Percentiles rank a stretch among this genome's conserved stretches.
These are phyloP conservation scores for Drosophila niveifrons DNA, from an alignment of 2,888 invertebrate genomes.

Conservation along the genomic window DNA sequence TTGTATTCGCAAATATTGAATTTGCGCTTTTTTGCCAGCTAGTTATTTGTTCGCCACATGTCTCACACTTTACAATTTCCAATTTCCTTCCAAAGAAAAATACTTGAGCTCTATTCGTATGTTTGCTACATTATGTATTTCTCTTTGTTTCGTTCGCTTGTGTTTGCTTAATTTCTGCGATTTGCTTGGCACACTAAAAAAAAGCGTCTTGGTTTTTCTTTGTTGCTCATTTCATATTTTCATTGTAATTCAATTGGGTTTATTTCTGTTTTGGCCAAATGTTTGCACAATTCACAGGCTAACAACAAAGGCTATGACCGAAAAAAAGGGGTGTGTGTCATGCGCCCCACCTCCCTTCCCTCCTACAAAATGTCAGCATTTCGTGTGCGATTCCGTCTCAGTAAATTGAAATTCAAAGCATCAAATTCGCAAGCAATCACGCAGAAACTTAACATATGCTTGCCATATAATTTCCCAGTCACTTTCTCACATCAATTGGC, in stretches of 20 bases:
- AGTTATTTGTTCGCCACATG: constrained; percentile 52
- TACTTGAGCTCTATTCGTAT: constrained; percentile 28
- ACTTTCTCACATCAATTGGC: constrained; percentile 41
- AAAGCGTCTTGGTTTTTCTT: constrained; percentile 36
- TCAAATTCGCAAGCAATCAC: constrained; percentile 69
- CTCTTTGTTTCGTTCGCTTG: constrained; percentile 68
- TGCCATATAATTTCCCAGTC: constrained; percentile 61
- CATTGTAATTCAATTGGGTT: constrained; percentile 80
- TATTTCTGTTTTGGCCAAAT: constrained; percentile 58
- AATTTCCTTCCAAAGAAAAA: constrained; percentile 31
- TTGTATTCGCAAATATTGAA: constrained; percentile 76
- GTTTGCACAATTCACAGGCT: constrained; percentile 65
- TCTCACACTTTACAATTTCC: constrained; percentile 61
- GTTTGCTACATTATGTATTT: constrained; percentile 37
- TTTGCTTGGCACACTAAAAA: constrained; percentile 36
- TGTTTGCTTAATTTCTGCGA: constrained; percentile 72
- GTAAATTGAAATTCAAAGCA: constrained; percentile 77
- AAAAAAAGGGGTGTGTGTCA: constrained; percentile 60
- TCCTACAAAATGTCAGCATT: background rate
- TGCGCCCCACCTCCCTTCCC: constrained; percentile 2
- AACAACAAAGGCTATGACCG: constrained; percentile 33
- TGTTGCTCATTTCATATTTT: constrained; percentile 72
- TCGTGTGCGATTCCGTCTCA: constrained; percentile 16
- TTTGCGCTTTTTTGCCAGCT: constrained; percentile 60
- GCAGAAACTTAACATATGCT: constrained; percentile 76